A percentile compares a stretch with the other conserved stretches of the same genome.
These are phyloP conservation scores for Drosophila aff. DNA, from an alignment of 1,140 invertebrate species.

Conservation along the genomic window DNA sequence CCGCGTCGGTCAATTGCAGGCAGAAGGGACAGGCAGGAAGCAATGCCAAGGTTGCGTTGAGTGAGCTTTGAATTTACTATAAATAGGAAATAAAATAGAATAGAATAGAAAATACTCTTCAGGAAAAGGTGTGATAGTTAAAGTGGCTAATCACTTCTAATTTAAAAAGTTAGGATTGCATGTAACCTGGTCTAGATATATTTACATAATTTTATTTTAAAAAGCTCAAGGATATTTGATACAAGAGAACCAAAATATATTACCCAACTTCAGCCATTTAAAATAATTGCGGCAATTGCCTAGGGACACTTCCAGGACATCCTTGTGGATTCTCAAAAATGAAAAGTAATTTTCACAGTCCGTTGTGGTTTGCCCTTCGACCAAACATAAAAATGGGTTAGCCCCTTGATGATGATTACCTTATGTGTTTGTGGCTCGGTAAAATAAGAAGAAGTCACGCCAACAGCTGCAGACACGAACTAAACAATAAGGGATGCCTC, in stretches of 20 bases:
- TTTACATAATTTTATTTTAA: background rate
- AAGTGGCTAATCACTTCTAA: too few relatives aligned
- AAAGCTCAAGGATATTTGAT: background rate
- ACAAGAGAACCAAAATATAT: background rate
- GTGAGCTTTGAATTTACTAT: conserved; percentile 17
- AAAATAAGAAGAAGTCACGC: conserved; percentile 18
- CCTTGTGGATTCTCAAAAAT: conserved; percentile 5
- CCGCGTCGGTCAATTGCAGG: conserved; percentile 5
- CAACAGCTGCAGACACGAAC: conserved; percentile 35
- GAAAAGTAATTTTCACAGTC: conserved; percentile 21
- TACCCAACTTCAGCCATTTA: conserved; percentile 1
- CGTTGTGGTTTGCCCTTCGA: conserved; percentile 10
- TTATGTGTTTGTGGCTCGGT: conserved; percentile 19
- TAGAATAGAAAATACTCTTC: too few relatives aligned
- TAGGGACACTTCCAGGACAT: conserved; percentile 6
- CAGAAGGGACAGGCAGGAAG: conserved; percentile 12
- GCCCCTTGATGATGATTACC: conserved; percentile 44
- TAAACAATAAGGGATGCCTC: conserved; percentile 42
- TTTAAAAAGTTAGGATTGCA: background rate
- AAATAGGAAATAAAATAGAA: too few relatives aligned
- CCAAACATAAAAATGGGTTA: conserved; percentile 20
- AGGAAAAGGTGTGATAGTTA: too few relatives aligned
- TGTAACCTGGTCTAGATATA: background rate
- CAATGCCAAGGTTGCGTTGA: conserved; percentile 8
- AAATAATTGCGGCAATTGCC: conserved; percentile 5